Evolutionary conservation across 2,113 vertebrate species (phyloP), one percentile per base, ranked within the genome.

Genomic region (Thamnaconus septentrionalis): DNA sequence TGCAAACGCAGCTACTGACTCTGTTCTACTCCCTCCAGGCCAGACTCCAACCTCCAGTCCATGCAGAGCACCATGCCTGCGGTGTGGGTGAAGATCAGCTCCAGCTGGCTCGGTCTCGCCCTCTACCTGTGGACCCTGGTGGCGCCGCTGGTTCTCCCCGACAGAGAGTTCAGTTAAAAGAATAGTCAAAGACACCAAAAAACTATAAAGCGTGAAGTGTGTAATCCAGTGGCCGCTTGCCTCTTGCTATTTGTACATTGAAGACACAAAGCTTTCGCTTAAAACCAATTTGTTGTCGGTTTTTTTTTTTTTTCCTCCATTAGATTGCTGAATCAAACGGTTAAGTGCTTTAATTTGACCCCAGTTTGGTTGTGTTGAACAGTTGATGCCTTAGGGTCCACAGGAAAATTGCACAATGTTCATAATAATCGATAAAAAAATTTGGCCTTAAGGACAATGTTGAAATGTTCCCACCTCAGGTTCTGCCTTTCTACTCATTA

Each of bases 31-130:
- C 44, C 45, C 53, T 1, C 79, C 88, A 98, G 96, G 65, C 95
- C 95, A 0, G 65, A 92, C 0, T 65, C 86, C 0, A 66, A 66
- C 61, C 55, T 87, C 61, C 48, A 12, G 64, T 56, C 69, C 66
- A 90, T 97, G 89, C 60, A 66, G 45, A 96, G 91, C 77, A 80
- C 91, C 5, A 96, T 95, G 94, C 92, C 92, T 0, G 94, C 95
- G 0, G 95, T 97, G 59, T 98, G 96, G 96, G 95, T 97, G 90
- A 98, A 98, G 93, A 94, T 98, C 82, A 62, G 86, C 51, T 96
- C 95, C 81, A 95, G 95, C 89, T 98, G 96, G 96, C 83, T 92
- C 0, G 95, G 94, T 53, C 82, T 98, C 64, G 80, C 82, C 1
- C 79, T 97, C 58, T 98, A 95, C 83, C 72, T 95, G 11, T 98